Percentiles rank a stretch among this genome's conserved stretches.
These are phyloP conservation scores for Pammene aurita DNA, from an alignment of 2,888 invertebrate genomes.

Conservation along the genomic window DNA sequence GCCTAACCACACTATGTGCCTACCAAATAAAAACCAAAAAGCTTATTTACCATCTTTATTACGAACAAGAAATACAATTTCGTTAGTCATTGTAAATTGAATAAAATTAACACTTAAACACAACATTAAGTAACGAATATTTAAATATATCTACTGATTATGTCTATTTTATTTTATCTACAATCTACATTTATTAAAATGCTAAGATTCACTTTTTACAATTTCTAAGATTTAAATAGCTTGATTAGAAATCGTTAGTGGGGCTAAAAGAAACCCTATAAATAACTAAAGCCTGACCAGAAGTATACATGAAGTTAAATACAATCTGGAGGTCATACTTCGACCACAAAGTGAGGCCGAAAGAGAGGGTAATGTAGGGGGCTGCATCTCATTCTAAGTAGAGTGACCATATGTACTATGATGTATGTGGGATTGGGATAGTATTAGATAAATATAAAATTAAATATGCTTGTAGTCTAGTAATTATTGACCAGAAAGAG, in stretches of 20 bases:
- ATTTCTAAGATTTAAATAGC: not conserved
- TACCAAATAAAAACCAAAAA: not conserved
- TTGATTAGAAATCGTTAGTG: not conserved
- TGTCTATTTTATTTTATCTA: not conserved
- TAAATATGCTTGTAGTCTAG: no score
- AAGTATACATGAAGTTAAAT: no score
- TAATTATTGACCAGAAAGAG: no score
- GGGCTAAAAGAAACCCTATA: not conserved
- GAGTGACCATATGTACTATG: no score
- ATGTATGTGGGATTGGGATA: no score
- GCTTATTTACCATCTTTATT: slow-evolving; percentile 31
- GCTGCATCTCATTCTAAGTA: no score
- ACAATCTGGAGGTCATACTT: no score
- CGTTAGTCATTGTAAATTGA: slow-evolving; percentile 6
- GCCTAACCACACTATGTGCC: no score
- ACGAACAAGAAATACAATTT: slow-evolving; percentile 19
- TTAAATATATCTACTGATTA: slow-evolving; percentile 11
- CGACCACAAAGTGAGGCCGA: no score
- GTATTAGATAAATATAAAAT: no score
- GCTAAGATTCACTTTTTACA: slow-evolving; percentile 17
- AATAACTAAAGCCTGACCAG: no score
- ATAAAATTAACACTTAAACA: slow-evolving; percentile 22
- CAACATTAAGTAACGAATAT: slow-evolving; percentile 28
- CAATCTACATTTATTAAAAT: slow-evolving; percentile 13
- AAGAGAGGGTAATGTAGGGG: no score